Percentiles rank a stretch among this genome's conserved stretches.
These are phyloP conservation scores for Elachura formosa DNA, from an alignment of 2,113 vertebrate genomes.

Conservation along the genomic window DNA sequence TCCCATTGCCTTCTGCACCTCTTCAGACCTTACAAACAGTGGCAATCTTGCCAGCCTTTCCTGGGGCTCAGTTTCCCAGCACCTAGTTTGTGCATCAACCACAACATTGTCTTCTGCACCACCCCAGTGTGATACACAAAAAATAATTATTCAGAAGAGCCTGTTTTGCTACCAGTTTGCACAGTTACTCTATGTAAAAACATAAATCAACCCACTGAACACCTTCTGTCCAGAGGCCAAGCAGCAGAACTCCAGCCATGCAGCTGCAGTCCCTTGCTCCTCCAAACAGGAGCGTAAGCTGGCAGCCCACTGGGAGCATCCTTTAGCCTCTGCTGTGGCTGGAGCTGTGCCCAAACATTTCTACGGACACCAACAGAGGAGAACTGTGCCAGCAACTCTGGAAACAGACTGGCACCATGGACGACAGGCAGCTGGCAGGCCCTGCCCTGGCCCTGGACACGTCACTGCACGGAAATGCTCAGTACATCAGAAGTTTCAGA, in stretches of 20 bases:
- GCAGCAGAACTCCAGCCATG: not conserved
- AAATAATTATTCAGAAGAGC: not conserved
- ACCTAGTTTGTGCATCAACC: not conserved
- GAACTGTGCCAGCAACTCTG: not conserved
- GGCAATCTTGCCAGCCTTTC: not conserved
- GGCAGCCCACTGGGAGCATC: not conserved
- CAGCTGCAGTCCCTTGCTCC: not conserved
- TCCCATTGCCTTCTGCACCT: not conserved
- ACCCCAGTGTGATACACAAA: not conserved
- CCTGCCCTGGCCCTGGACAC: not conserved
- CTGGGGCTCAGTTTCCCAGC: not conserved
- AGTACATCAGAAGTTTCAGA: rapidly evolving
- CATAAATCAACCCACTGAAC: not conserved
- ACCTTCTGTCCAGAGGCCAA: not conserved
- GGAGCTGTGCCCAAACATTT: not conserved
- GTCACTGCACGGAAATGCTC: not conserved
- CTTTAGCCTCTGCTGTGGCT: not conserved
- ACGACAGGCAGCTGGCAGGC: not conserved
- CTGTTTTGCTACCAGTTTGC: not conserved
- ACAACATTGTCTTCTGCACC: not conserved
- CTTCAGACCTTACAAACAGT: not conserved
- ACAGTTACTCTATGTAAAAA: not conserved
- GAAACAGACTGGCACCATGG: not conserved
- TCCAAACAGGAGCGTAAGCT: not conserved
- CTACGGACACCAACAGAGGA: not conserved